phyloP scores from a whole-genome alignment of 1,140 invertebrate genomes.

The Drosophila eugracilis region DNA sequence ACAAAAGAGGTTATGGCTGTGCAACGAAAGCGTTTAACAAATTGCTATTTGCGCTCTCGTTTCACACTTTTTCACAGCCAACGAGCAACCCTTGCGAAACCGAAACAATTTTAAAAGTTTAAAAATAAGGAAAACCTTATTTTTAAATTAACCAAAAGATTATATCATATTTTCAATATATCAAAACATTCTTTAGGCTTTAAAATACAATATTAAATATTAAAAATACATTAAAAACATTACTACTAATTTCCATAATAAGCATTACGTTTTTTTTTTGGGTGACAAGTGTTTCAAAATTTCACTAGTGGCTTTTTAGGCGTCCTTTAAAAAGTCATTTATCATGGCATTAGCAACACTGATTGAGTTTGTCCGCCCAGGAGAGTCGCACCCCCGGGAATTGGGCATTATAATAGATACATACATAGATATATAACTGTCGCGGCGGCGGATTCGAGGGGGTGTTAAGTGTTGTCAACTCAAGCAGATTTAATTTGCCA shows the following conservation, averaged over 20 bases:
- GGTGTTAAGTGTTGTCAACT: constrained; percentile 82
- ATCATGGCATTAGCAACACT: constrained; percentile 78
- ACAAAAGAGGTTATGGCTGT: constrained; percentile 75
- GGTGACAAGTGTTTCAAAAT: too few species aligned
- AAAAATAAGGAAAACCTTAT: too few species aligned
- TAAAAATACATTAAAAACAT: too few species aligned
- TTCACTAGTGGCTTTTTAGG: constrained; percentile 12
- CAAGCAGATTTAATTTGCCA: constrained; percentile 84
- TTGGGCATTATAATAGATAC: neutral
- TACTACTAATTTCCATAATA: too few species aligned
- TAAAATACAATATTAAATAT: too few species aligned
- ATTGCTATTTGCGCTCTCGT: constrained; percentile 30
- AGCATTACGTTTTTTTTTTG: too few species aligned
- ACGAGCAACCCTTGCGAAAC: too few species aligned
- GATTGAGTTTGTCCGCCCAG: constrained; percentile 61
- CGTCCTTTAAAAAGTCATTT: constrained; percentile 76
- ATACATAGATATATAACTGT: neutral
- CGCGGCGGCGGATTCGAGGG: neutral
- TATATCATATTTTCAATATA: too few species aligned
- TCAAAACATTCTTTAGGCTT: too few species aligned
- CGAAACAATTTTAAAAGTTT: too few species aligned
- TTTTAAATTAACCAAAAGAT: too few species aligned
- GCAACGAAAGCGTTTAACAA: constrained; percentile 74
- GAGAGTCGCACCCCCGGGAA: neutral
- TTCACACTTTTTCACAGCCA: neutral